Percentiles rank a stretch among this genome's conserved stretches.
Conservation (phyloP, 2,888 invertebrate species). For the Cenopis cana region DNA sequence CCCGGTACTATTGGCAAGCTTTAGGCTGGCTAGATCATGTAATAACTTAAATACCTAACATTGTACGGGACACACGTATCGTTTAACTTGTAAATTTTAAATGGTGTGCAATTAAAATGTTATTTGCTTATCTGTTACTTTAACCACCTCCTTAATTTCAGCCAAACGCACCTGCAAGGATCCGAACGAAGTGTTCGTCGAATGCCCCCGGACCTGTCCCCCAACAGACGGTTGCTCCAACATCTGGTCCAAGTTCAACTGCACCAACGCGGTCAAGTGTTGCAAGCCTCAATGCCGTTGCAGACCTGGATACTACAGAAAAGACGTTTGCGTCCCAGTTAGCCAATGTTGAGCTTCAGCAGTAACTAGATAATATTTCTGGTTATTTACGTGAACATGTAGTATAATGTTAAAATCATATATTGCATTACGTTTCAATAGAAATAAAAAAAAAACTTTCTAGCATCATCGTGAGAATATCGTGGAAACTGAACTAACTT, state of each 20-base stretch:
- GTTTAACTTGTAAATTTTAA: too few species aligned
- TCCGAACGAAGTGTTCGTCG: constrained; percentile 37
- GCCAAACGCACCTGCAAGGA: constrained; percentile 38
- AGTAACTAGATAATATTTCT: too few species aligned
- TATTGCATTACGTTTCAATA: too few species aligned
- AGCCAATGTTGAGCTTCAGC: background rate
- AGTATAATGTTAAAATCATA: too few species aligned
- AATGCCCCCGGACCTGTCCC: constrained; percentile 46
- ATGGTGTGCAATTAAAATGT: background rate
- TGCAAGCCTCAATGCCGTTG: constrained; percentile 42
- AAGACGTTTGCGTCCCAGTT: constrained; percentile 26
- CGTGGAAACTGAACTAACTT: too few species aligned
- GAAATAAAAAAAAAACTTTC: too few species aligned
- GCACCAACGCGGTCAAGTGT: constrained; percentile 12
- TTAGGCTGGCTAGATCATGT: too few species aligned
- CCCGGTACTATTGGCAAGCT: too few species aligned
- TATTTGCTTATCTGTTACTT: background rate
- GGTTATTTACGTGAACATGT: too few species aligned
- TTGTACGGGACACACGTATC: too few species aligned
- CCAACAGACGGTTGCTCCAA: constrained; percentile 16
- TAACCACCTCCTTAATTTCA: constrained; percentile 7
- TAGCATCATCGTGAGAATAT: too few species aligned
- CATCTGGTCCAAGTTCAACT: constrained; percentile 10
- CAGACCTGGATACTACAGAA: constrained; percentile 36
- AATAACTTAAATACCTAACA: too few species aligned